These are phyloP conservation scores for Hypotaenidia okinawae DNA, from an alignment of 2,797 vertebrate species.

Conservation along the genomic window DNA sequence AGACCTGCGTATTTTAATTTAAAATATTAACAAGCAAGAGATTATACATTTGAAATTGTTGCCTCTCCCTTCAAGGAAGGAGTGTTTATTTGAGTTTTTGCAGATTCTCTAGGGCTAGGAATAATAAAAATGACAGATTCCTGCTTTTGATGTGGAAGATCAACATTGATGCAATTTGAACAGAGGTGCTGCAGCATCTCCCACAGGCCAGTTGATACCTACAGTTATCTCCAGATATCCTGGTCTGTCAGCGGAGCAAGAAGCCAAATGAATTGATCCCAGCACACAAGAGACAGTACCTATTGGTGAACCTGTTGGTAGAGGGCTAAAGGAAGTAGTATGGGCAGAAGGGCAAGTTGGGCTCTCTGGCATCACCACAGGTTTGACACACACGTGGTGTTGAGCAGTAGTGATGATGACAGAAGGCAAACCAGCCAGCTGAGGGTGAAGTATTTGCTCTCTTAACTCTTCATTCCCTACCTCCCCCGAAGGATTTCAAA, in stretches of 20 bases:
- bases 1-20: background rate
- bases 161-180: background rate
- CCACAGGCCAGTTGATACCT: background rate
- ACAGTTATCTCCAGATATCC: background rate
- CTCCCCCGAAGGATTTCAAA: background rate
- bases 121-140: background rate
- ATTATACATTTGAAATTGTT: background rate
- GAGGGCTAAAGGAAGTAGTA: background rate
- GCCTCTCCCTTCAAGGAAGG: background rate
- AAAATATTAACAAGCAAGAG: background rate
- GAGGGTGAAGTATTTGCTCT: too few species aligned
- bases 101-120: background rate
- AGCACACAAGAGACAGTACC: background rate
- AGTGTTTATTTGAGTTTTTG: background rate
- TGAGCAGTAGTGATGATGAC: background rate
- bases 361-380: too few species aligned
- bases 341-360: fast-evolving
- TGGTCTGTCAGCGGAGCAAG: background rate
- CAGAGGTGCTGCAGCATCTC: background rate
- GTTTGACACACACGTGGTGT: background rate
- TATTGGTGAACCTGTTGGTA: background rate
- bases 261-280: background rate
- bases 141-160: background rate
- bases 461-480: background rate
- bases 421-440: background rate